These are phyloP conservation scores for Galerucella nymphaeae DNA, from an alignment of 2,888 invertebrate genomes.

Conservation along the genomic window DNA sequence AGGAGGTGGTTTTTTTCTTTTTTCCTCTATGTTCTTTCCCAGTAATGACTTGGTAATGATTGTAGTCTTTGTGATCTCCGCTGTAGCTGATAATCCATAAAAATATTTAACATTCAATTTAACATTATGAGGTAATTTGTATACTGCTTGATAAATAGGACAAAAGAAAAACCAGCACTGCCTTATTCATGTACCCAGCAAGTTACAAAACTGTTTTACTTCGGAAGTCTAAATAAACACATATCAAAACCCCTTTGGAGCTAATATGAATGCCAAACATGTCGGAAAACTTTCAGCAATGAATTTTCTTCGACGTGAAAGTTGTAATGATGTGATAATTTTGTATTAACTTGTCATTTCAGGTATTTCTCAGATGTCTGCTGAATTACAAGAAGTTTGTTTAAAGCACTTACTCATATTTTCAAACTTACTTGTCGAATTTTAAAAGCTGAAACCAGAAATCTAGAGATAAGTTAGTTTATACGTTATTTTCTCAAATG, in stretches of 20 bases:
- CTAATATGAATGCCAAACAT: conserved; percentile 45
- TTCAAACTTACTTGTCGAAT: background rate
- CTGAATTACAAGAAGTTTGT: conserved; percentile 9
- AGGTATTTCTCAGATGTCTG: conserved; percentile 4
- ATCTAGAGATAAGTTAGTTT: background rate
- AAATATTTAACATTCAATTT: too few species aligned
- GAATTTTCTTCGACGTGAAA: conserved; percentile 27
- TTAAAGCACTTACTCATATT: background rate
- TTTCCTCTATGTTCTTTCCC: too few species aligned
- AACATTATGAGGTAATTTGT: too few species aligned
- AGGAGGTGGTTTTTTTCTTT: too few species aligned
- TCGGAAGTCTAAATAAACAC: conserved; percentile 40
- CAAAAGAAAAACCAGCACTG: too few species aligned
- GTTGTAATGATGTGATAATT: conserved; percentile 28
- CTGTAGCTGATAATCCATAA: too few species aligned
- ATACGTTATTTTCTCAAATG: background rate
- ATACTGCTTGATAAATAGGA: too few species aligned
- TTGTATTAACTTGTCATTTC: conserved; percentile 22
- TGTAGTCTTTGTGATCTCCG: too few species aligned
- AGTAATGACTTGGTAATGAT: too few species aligned
- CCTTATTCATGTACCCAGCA: background rate
- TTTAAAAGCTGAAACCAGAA: background rate
- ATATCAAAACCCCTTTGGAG: conserved; percentile 42
- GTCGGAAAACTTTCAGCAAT: conserved; percentile 18
- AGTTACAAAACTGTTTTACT: conserved; percentile 21